Evolutionary conservation across 2,797 vertebrate species (phyloP), one percentile per base, ranked within the genome.

Genomic region (Pangasius krempfi): DNA sequence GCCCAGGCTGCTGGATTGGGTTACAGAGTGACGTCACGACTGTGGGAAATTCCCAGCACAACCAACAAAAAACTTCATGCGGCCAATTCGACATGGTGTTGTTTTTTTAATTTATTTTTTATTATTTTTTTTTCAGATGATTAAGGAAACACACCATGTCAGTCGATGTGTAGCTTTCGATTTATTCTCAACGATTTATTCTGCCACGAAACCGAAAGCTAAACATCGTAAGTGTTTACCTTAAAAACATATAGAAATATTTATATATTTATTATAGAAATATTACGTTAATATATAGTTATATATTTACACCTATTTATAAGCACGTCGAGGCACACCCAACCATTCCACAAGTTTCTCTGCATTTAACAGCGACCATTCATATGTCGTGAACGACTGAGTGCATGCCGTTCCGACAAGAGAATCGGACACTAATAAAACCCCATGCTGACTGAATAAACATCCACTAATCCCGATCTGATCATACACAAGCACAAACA

Each of bases 21-120:
- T 81, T 30, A 14, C 37, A 13, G 12, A 22, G 87, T 90, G 87
- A 91, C 89, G 89, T 88, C 87, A 91, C 80, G 0, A 3, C 18
- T n/a, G 66, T 37, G 91, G 89, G 90, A 87, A 82, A 60, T 92
- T 89, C 91, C 90, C 83, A 84, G 18, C 13, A 33, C 56, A 56
- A 18, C 79, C 54, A 20, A 50, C 40, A n/a, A 84, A 79, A 56
- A 25, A 3, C n/a, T 3, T n/a, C 4, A 56, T 22, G 66, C n/a
- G 1, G 5, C 33, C 20, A 18, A 44, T 44, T 8, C 52, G 18
- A 56, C 52, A 7, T 33, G 50, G 13, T 52, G 25, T 3, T 79
- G 10, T 10, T 82, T 16, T 1, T 62, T 40, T 33, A n/a, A 1
- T n/a, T n/a, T n/a, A n/a, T n/a, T n/a, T n/a, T n/a, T n/a, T n/a